Base-by-base conservation (phyloP, 2,888 invertebrate genomes). In the Cephus spinipes region DNA sequence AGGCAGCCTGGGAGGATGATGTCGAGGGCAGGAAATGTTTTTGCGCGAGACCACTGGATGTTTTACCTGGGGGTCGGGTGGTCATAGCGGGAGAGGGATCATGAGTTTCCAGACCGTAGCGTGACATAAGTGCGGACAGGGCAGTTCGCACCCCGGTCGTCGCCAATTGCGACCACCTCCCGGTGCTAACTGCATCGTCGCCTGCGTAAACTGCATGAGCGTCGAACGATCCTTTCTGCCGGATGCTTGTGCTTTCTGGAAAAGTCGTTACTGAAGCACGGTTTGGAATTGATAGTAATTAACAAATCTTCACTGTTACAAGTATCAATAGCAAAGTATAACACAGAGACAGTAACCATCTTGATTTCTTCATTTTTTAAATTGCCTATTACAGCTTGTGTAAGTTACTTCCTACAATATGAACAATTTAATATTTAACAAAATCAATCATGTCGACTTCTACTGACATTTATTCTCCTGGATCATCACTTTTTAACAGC, bases 61-160 rank as follows among this genome's bases (percentile, higher is more conserved):
- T 81, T 87, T 89, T 90, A 91, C 90, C 90, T 89, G 89, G 88
- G 86, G 90, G 88, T 86, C 90, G 88, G 83, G 86, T 86, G 81
- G 87, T 88, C 79, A 87, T 86, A 76, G 89, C 89, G 79, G 89
- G 88, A 82, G 87, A 86, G 86, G 88, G 87, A 88, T 90, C 89
- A 85, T 88, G 88, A 69, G 88, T 86, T 81, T 91, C 91, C 88
- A 92, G 89, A 83, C 93, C 92, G 81, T 93, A 93, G 80, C 92
- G 91, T 36, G 91, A 91, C 87, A 93, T 90, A 80, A 93, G 89
- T 79, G 92, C 92, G 71, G 93, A 92, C 74, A 93, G 87, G 12
- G 93, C 92, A 68, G 91, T 92, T 78, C 93, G 92, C 69, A 93
- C 92, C 55, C 92, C 93, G 68, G 91, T 89, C 3, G 92, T 92